Percentiles rank a stretch among this genome's conserved stretches.
phyloP scores from a whole-genome alignment of 2,113 vertebrate species.

The Labeo catla region DNA sequence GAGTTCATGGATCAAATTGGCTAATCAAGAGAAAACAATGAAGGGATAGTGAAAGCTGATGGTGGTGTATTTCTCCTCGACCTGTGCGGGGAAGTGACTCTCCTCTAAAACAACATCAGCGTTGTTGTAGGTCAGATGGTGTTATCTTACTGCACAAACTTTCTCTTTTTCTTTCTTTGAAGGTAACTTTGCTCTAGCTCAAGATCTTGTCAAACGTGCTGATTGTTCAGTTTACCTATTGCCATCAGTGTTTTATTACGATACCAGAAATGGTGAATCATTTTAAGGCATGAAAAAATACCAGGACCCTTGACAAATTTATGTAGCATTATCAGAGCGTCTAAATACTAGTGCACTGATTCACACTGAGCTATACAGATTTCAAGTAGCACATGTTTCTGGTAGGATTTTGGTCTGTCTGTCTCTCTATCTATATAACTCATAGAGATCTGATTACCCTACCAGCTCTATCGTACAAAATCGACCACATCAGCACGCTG shows the following conservation, averaged over 20 bases:
- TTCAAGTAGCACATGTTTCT: slow-evolving; percentile 7
- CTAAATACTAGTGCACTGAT: not conserved
- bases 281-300: slow-evolving; percentile 29
- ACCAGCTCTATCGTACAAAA: not conserved
- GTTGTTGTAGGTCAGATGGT: not conserved
- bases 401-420: not conserved
- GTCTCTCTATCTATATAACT: too few species aligned
- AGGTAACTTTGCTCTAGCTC: not conserved
- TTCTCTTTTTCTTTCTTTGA: not conserved
- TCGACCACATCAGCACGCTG: not conserved
- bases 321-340: not conserved
- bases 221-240: not conserved
- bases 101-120: not conserved
- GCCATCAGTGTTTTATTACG: not conserved
- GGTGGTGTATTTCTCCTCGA: not conserved
- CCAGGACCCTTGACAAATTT: not conserved
- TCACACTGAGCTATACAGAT: slow-evolving; percentile 1
- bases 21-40: not conserved
- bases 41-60: not conserved
- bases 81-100: not conserved
- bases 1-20: not conserved
- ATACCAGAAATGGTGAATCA: not conserved
- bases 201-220: not conserved
- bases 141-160: not conserved
- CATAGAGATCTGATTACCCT: not conserved